These are phyloP conservation scores for Syngnathus typhle DNA, from an alignment of 2,113 vertebrate species.

Conservation along the genomic window DNA sequence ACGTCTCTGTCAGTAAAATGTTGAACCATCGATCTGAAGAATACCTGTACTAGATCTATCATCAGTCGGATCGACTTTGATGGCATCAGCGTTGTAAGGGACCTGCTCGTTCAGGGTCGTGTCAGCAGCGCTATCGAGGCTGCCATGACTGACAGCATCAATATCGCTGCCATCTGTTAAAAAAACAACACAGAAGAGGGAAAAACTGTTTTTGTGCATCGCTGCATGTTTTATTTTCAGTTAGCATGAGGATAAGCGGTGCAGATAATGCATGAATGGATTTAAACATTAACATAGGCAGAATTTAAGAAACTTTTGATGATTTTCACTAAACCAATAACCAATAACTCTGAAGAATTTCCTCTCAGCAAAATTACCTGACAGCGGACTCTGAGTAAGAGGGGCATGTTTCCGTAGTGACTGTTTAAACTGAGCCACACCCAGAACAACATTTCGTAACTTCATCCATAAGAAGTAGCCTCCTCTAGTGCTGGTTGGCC, in stretches of 20 bases:
- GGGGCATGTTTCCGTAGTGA: constrained; percentile 76
- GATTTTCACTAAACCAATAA: neutral
- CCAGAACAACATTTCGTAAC: constrained; percentile 89
- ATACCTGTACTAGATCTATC: constrained; percentile 83
- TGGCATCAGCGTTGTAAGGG: constrained; percentile 66
- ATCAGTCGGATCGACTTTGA: constrained; percentile 75
- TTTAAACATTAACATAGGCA: neutral
- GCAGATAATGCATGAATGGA: no score
- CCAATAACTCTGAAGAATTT: neutral
- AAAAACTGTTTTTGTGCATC: neutral
- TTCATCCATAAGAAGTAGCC: constrained; percentile 98
- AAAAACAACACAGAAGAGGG: constrained; percentile 55
- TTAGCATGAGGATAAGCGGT: no score
- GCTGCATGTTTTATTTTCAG: neutral
- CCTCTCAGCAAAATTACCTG: constrained; percentile 67
- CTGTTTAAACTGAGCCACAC: constrained; percentile 88
- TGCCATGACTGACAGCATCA: constrained; percentile 80
- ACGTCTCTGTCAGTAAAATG: constrained; percentile 23
- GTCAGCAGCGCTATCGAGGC: constrained; percentile 79
- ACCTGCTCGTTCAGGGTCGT: constrained; percentile 69
- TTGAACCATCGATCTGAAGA: constrained; percentile 13
- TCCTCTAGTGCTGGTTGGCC: constrained; percentile 93
- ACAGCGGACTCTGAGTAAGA: constrained; percentile 71
- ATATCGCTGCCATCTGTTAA: constrained; percentile 81
- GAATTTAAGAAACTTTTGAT: neutral